Evolutionary conservation across 2,113 vertebrate species (phyloP).

Genomic region (Sapayoa aenigma): DNA sequence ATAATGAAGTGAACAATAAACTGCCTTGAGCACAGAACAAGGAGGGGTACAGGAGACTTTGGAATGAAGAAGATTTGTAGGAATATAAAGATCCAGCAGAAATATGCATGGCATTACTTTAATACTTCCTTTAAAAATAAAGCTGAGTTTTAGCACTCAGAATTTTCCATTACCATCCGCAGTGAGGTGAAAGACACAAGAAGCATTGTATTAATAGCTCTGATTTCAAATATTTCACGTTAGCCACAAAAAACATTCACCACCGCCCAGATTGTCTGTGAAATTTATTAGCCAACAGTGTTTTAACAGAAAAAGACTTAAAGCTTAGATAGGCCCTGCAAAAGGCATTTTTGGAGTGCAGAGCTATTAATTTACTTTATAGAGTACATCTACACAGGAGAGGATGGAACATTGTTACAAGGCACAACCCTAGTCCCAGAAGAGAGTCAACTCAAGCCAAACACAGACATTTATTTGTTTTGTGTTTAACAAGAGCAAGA

Average conservation of each 20-base stretch:
- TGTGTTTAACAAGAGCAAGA: not conserved
- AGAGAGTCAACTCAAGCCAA: not conserved
- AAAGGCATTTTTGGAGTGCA: not conserved
- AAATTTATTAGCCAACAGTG: slow-evolving; percentile 18
- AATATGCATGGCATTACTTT: not conserved
- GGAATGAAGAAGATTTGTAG: not conserved
- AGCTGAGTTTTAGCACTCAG: not conserved
- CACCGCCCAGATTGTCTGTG: not conserved
- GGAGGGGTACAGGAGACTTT: not conserved
- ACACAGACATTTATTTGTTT: not conserved
- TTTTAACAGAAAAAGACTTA: not conserved
- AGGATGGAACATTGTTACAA: not conserved
- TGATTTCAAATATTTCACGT: not conserved
- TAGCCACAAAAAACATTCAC: not conserved
- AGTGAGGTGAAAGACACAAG: not conserved
- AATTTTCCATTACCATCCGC: not conserved
- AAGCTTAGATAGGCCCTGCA: not conserved
- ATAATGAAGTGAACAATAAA: not conserved
- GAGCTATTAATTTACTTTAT: slow-evolving; percentile 29
- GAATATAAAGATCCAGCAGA: not conserved
- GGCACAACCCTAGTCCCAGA: not conserved
- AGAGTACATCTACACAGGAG: not conserved
- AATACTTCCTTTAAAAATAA: not conserved
- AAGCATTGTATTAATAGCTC: not conserved
- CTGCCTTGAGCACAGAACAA: not conserved